phyloP scores from a whole-genome alignment of 2,113 vertebrate genomes.

The Emydocephalus ijimae region DNA sequence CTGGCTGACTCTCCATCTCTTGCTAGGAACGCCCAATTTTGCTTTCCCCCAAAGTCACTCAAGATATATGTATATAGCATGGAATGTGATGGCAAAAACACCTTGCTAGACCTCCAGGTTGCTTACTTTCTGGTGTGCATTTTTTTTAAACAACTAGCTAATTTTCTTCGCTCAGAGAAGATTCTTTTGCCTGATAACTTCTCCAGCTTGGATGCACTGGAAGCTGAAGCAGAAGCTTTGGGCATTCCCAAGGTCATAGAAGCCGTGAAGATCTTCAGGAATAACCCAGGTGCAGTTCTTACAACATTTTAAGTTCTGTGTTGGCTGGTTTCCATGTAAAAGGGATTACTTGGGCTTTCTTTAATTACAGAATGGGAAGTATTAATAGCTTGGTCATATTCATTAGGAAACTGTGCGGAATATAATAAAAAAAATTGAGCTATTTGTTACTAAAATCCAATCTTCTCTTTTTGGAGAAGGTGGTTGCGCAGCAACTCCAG shows the following conservation, averaged over 20 bases:
- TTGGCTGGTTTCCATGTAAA: not conserved
- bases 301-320: not conserved
- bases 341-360: not conserved
- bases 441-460: not conserved
- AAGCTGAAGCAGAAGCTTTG: constrained; percentile 60
- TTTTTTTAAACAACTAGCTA: constrained; percentile 53
- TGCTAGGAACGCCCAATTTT: not conserved
- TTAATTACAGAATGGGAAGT: not conserved
- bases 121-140: not conserved
- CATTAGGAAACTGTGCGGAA: not conserved
- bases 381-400: not conserved
- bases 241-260: constrained; percentile 66
- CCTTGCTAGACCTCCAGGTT: not conserved
- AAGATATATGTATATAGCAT: not conserved
- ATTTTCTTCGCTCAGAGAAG: constrained; percentile 70
- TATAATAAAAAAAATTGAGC: not conserved
- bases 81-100: not conserved
- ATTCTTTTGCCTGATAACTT: constrained; percentile 70
- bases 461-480: no score
- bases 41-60: not conserved
- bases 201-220: constrained; percentile 62
- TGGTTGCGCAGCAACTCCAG: no score
- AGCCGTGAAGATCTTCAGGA: constrained; percentile 53
- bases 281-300: constrained; percentile 35
- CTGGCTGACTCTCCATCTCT: not conserved